Conservation (phyloP, 2,113 vertebrate genomes). For the Aegithalos caudatus region DNA sequence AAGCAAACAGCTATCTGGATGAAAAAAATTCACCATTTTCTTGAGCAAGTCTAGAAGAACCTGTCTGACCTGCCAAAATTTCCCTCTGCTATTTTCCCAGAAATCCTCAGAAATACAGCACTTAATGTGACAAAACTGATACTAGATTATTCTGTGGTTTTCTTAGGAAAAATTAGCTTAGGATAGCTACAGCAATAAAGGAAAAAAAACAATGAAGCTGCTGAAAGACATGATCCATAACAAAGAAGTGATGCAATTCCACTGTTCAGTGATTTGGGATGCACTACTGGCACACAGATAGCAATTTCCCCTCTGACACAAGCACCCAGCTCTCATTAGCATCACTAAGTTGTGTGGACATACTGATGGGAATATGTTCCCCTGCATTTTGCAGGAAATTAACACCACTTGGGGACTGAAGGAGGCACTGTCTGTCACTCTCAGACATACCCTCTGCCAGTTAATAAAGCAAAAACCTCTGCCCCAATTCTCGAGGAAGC, state of each 20-base stretch:
- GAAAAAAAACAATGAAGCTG: not conserved
- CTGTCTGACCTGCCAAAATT: not conserved
- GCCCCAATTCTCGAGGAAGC: conserved; percentile 16
- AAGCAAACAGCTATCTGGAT: conserved; percentile 18
- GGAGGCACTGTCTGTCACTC: conserved; percentile 50
- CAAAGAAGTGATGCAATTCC: not conserved
- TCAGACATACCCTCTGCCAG: conserved; percentile 15
- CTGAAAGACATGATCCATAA: not conserved
- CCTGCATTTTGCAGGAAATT: conserved; percentile 43
- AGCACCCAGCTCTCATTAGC: conserved; percentile 50
- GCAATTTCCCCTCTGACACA: conserved; percentile 26
- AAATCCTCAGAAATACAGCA: conserved; percentile 5
- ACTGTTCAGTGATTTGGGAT: not conserved
- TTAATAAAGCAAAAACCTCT: conserved; percentile 57
- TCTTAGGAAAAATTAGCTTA: not conserved
- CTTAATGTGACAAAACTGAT: not conserved
- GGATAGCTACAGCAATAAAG: not conserved
- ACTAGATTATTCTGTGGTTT: not conserved
- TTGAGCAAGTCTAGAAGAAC: conserved; percentile 33
- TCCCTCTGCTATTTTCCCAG: not conserved
- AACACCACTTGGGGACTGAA: conserved; percentile 40
- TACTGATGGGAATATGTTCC: not conserved
- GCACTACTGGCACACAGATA: not conserved
- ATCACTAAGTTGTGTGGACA: conserved; percentile 22
- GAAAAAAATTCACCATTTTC: conserved; percentile 43